These are phyloP conservation scores for Grallaria varia DNA, from an alignment of 2,113 vertebrate species.

Conservation along the genomic window DNA sequence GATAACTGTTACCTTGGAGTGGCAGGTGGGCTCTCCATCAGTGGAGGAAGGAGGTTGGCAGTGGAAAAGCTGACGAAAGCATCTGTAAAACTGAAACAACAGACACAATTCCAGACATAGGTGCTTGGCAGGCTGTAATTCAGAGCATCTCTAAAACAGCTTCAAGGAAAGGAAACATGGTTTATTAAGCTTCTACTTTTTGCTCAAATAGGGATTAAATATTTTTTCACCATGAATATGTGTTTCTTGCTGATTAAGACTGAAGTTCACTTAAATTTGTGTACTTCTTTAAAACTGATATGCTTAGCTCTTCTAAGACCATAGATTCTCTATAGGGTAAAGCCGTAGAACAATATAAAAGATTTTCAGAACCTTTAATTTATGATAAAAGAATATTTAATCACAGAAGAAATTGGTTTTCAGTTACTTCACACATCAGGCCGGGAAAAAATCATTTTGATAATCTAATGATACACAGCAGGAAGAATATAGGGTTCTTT, in stretches of 20 bases:
- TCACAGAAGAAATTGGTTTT: constrained; percentile 39
- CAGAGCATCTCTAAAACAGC: not conserved
- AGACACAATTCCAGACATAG: not conserved
- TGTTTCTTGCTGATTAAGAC: not conserved
- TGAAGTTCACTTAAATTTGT: not conserved
- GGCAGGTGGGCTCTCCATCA: constrained; percentile 58
- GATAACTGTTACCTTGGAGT: constrained; percentile 73
- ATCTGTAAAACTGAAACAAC: constrained; percentile 81
- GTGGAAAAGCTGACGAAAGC: constrained; percentile 79
- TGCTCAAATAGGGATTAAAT: not conserved
- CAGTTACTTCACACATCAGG: constrained; percentile 15
- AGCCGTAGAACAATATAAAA: not conserved
- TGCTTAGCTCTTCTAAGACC: not conserved
- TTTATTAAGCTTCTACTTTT: not conserved
- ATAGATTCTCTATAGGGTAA: not conserved
- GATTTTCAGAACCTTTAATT: constrained; percentile 8
- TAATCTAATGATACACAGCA: constrained; percentile 45
- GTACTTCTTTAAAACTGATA: not conserved
- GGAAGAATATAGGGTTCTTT: constrained; percentile 31
- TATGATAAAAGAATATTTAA: constrained; percentile 24
- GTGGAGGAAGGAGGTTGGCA: constrained; percentile 51
- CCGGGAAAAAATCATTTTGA: constrained; percentile 28
- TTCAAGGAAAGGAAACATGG: not conserved
- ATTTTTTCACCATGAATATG: not conserved
- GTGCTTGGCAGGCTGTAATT: not conserved